Evolutionary conservation across 1,140 invertebrate species (phyloP), one percentile per base, ranked within the genome.

Genomic region (Himalopsyche phryganea): DNA sequence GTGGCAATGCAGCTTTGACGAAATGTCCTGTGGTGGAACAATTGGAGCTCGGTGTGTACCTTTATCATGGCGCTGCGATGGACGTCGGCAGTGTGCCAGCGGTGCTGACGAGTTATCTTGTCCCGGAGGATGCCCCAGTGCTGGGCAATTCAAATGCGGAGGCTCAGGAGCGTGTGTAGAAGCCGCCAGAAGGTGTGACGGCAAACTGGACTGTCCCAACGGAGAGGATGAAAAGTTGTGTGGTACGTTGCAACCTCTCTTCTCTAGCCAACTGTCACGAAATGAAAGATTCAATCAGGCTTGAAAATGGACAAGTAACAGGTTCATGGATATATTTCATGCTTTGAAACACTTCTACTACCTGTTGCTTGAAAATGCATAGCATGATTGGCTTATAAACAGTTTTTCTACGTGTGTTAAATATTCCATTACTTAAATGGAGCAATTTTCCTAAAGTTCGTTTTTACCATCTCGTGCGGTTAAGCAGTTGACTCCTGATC

Each of bases 141-240:
- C 82, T 47, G 71, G 82, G 51, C 77, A 83, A 62, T 85, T 80
- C 64, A 70, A 80, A 0, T 85, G 83, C 59, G 69, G 77, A 1
- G 74, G 53, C 14, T 81, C 78, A 0, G 88, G 83, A 40, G 89
- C 89, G 5, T 86, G 85, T 66, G 80, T 86, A 58, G 64, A 76
- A 50, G 56, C 65, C 44, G 69, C 71, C 6, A 81, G 79, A 78
- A 71, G 80, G 15, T 96, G 93, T 71, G 91, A 95, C 71, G 89
- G 89, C 1, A 84, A 88, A 63, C 76, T 84, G 20, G 90, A 94
- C 70, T 95, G 92, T 69, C 65, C 69, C 6, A 77, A 78, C 63
- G 82, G 78, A 23, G 78, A 79, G 54, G 85, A 86, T 69, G 85
- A 87, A 63, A 65, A 54, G 40, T 58, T 51, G 54, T 76, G 74